Evolutionary conservation across 1,140 invertebrate genomes (phyloP).

Genomic region (Centruroides sculpturatus): DNA sequence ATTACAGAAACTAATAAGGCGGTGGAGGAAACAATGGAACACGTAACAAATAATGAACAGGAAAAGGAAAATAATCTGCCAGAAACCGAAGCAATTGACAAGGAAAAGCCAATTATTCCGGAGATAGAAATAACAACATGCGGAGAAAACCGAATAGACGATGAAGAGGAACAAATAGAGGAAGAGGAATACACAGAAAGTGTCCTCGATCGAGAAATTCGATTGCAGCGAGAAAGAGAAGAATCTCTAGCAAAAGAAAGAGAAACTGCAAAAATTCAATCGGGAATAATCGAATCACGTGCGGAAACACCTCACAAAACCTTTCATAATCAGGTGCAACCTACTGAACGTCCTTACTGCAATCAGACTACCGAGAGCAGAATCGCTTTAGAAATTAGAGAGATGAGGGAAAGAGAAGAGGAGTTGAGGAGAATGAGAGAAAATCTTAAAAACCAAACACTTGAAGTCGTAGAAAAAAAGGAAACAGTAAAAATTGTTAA

Average conservation of each 20-base stretch:
- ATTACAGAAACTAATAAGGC: background rate
- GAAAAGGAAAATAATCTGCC: too few relatives aligned
- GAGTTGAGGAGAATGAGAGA: constrained; percentile 23
- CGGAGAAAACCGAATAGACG: too few relatives aligned
- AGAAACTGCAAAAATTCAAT: constrained; percentile 4
- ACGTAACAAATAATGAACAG: too few relatives aligned
- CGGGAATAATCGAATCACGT: too few relatives aligned
- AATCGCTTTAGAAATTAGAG: constrained; percentile 33
- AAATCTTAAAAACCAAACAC: background rate
- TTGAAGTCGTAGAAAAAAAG: background rate
- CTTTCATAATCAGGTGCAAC: too few relatives aligned
- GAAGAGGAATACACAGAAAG: constrained; percentile 19
- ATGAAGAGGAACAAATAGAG: too few relatives aligned
- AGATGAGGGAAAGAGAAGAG: constrained; percentile 31
- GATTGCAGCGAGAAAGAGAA: constrained; percentile 30
- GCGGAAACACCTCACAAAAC: too few relatives aligned
- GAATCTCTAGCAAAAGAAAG: constrained; percentile 22
- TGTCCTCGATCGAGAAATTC: constrained; percentile 30
- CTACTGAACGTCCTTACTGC: too few relatives aligned
- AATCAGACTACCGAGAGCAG: constrained; percentile 23
- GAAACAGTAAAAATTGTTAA: background rate
- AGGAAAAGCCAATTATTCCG: too few relatives aligned
- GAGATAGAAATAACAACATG: too few relatives aligned
- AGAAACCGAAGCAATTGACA: too few relatives aligned
- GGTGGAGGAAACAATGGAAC: too few relatives aligned